These are phyloP conservation scores for Globodera rostochiensis DNA, from an alignment of 1,140 invertebrate species.

Conservation along the genomic window DNA sequence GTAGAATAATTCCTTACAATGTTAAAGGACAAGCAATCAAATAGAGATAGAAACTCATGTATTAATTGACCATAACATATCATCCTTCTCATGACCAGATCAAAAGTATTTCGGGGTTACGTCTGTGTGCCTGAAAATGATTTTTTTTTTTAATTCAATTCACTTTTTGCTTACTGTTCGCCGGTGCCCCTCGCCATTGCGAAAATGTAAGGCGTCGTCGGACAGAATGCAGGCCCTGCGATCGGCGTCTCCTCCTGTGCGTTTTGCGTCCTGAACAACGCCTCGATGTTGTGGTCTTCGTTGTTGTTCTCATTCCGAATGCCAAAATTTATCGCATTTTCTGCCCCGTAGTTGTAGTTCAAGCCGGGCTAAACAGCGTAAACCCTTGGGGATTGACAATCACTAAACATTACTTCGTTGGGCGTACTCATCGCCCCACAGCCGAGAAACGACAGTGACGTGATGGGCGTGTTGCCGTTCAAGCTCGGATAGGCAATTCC, in stretches of 20 bases:
- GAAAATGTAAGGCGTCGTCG: background rate
- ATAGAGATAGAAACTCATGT: too few species aligned
- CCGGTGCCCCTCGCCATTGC: background rate
- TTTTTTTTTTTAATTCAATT: background rate
- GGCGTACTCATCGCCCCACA: slow-evolving; percentile 18
- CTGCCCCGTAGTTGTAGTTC: background rate
- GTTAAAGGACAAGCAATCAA: too few species aligned
- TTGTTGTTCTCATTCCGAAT: background rate
- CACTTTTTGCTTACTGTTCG: background rate
- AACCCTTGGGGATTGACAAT: background rate
- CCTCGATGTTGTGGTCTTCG: background rate
- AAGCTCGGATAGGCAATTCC: background rate
- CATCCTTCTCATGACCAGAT: background rate
- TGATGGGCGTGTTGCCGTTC: slow-evolving; percentile 23
- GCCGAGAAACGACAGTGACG: slow-evolving; percentile 16
- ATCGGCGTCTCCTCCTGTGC: background rate
- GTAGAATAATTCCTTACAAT: too few species aligned
- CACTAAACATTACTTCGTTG: background rate
- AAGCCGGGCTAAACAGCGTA: background rate
- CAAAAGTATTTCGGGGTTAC: background rate
- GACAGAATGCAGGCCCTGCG: background rate
- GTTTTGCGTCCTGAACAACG: background rate
- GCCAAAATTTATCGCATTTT: background rate
- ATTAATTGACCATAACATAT: too few species aligned
- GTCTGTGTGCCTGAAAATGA: background rate